Conservation (phyloP, 2,888 invertebrate species). For the Brachyptera putata region DNA sequence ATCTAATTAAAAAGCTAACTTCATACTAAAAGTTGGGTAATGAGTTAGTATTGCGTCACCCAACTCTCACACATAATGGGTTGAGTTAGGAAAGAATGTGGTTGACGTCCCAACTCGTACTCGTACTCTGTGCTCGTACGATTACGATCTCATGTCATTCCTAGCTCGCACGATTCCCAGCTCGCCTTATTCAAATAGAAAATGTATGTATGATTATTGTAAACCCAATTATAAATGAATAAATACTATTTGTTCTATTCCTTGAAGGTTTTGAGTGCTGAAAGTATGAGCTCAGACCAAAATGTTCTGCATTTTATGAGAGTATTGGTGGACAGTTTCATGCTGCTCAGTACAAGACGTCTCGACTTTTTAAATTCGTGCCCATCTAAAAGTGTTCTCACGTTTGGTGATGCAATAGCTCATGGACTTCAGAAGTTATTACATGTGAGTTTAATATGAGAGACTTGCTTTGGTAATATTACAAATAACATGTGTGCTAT, state of each 20-base stretch:
- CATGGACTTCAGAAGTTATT: conserved; percentile 34
- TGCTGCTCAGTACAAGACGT: conserved; percentile 33
- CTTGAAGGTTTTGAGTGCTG: conserved; percentile 39
- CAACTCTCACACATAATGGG: too few species aligned
- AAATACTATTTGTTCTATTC: neutral
- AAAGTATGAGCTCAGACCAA: conserved; percentile 38
- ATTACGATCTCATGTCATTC: too few species aligned
- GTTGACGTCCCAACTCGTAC: too few species aligned
- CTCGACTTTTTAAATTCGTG: conserved; percentile 36
- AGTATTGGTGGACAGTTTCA: conserved; percentile 37
- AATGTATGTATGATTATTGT: neutral
- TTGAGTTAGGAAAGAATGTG: too few species aligned
- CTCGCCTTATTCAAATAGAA: too few species aligned
- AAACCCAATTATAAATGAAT: neutral
- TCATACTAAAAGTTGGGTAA: too few species aligned
- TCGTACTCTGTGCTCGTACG: too few species aligned
- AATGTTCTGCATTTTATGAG: conserved; percentile 41
- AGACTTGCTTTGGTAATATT: neutral
- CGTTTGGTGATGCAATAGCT: conserved; percentile 32
- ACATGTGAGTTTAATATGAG: conserved; percentile 30
- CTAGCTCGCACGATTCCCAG: too few species aligned
- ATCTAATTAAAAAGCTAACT: too few species aligned
- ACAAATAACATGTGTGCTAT: too few species aligned
- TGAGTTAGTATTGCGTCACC: too few species aligned
- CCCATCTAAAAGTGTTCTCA: conserved; percentile 30